Percentiles rank a stretch among this genome's conserved stretches.
Conservation (phyloP, 2,888 invertebrate genomes). For the Phytoseiulus persimilis region DNA sequence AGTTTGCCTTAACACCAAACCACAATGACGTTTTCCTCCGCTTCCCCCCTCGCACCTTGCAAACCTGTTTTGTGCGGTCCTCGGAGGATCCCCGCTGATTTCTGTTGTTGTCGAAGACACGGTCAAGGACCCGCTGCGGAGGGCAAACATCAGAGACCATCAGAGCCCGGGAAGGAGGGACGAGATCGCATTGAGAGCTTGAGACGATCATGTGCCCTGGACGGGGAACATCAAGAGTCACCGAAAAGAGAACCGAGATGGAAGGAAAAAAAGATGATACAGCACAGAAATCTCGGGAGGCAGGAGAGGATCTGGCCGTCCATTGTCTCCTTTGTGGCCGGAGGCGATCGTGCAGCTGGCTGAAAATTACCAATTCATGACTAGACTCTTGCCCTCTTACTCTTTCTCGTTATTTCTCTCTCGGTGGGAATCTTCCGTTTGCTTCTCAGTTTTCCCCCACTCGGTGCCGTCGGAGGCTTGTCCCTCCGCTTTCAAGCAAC, state of each 20-base stretch:
- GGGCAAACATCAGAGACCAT: not conserved
- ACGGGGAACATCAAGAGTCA: not conserved
- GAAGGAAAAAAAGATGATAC: not conserved
- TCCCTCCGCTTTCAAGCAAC: not conserved
- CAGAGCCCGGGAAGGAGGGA: no score
- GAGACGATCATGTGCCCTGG: not conserved
- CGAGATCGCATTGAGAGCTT: no score
- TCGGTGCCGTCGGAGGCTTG: not conserved
- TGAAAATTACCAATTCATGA: not conserved
- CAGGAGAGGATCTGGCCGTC: conserved; percentile 5
- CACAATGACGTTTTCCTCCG: not conserved
- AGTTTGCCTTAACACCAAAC: no score
- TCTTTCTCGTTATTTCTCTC: not conserved
- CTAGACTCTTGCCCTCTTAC: not conserved
- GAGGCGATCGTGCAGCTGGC: not conserved
- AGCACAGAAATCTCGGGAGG: not conserved
- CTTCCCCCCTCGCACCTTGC: not conserved
- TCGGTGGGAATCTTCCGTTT: not conserved
- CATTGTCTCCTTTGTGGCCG: not conserved
- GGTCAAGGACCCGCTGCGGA: not conserved
- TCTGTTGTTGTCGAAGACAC: not conserved
- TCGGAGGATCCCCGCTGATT: not conserved
- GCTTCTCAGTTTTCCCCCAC: not conserved
- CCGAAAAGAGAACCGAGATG: not conserved
- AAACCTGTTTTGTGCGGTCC: not conserved